A percentile compares a stretch with the other conserved stretches of the same genome.
Evolutionary conservation across 2,888 invertebrate genomes (phyloP).

Genomic region (Rhyacophila evoluta): DNA sequence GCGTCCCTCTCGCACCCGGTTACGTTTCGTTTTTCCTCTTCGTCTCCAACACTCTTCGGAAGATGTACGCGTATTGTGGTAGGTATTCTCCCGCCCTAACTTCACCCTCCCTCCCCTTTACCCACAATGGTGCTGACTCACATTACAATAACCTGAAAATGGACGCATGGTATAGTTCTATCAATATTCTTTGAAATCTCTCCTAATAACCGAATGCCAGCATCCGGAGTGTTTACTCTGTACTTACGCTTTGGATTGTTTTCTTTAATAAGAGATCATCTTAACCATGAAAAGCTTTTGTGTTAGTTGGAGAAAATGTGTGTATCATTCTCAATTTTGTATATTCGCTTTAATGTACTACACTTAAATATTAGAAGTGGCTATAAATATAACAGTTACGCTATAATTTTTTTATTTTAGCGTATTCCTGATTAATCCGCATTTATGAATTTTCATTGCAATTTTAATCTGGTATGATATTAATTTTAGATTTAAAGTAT

Average conservation of each 20-base stretch:
- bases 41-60: not conserved
- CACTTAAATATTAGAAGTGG: no score
- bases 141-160: slow-evolving; percentile 36
- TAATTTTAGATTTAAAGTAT: no score
- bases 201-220: not conserved
- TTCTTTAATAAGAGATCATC: not conserved
- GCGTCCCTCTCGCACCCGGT: not conserved
- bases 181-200: slow-evolving; percentile 35
- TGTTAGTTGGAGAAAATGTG: not conserved
- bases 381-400: no score
- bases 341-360: no score
- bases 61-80: slow-evolving; percentile 17
- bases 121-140: not conserved
- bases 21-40: not conserved
- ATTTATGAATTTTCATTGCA: no score
- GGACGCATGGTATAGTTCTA: slow-evolving; percentile 35
- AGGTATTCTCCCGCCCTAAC: not conserved
- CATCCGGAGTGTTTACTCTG: not conserved
- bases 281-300: not conserved
- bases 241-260: not conserved
- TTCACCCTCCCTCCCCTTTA: not conserved
- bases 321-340: no score
- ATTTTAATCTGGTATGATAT: no score
- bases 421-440: no score
- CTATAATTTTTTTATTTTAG: no score